These are phyloP conservation scores for Exocentrus adspersus DNA, from an alignment of 2,888 invertebrate species.

Conservation along the genomic window DNA sequence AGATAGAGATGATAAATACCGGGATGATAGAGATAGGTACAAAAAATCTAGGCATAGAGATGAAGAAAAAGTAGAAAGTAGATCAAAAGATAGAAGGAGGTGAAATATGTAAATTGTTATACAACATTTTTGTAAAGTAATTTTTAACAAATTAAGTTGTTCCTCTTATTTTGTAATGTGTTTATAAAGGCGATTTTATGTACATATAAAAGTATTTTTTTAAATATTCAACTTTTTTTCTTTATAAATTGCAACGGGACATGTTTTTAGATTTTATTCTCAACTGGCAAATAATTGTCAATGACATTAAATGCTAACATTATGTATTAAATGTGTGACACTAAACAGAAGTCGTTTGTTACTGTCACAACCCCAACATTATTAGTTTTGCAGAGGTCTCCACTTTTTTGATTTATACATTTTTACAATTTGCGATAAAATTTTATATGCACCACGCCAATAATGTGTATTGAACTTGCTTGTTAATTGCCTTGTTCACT, in stretches of 20 bases:
- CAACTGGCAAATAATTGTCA: too few relatives aligned
- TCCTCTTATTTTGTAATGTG: conserved; percentile 12
- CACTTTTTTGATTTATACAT: too few relatives aligned
- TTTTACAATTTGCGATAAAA: too few relatives aligned
- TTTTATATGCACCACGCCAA: too few relatives aligned
- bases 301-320: too few relatives aligned
- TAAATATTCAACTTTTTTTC: not conserved
- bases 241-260: not conserved
- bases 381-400: too few relatives aligned
- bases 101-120: conserved; percentile 38
- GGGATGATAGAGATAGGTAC: conserved; percentile 49
- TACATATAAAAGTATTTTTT: conserved; percentile 31
- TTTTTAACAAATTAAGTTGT: conserved; percentile 16
- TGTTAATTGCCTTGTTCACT: too few relatives aligned
- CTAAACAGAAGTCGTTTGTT: too few relatives aligned
- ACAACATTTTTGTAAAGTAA: conserved; percentile 9
- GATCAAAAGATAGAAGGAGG: conserved; percentile 57
- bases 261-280: too few relatives aligned
- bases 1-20: conserved; percentile 53
- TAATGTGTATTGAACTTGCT: too few relatives aligned
- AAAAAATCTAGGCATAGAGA: conserved; percentile 54
- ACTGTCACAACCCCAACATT: too few relatives aligned
- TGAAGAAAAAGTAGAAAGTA: conserved; percentile 50
- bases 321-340: too few relatives aligned
- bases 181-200: conserved; percentile 21